A percentile compares a stretch with the other conserved stretches of the same genome.
phyloP scores from a whole-genome alignment of 2,888 invertebrate species.

The Timema cristinae region DNA sequence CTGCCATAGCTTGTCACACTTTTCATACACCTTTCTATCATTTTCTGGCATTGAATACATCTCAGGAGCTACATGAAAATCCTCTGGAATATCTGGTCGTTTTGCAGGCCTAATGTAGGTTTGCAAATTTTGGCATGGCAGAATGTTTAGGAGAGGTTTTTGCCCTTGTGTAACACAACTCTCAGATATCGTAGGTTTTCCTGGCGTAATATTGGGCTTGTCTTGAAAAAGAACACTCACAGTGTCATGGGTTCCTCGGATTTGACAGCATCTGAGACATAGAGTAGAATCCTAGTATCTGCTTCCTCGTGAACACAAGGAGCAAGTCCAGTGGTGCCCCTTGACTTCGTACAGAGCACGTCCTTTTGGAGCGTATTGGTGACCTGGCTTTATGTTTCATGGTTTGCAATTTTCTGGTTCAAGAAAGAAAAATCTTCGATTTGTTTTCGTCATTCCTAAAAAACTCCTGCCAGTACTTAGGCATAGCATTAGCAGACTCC shows the following conservation, averaged over 20 bases:
- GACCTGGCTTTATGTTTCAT: neutral
- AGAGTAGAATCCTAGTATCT: neutral
- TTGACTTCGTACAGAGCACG: neutral
- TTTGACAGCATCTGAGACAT: neutral
- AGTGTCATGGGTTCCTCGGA: constrained; percentile 8
- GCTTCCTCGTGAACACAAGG: neutral
- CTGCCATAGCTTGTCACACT: constrained; percentile 1
- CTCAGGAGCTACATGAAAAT: neutral
- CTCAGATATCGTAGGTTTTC: neutral
- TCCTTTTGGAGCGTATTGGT: neutral
- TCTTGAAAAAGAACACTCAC: constrained; percentile 13
- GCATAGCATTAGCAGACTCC: neutral
- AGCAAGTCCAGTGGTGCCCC: neutral
- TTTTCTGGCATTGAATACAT: neutral
- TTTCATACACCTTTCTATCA: neutral
- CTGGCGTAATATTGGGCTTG: neutral
- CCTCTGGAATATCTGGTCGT: constrained; percentile 1
- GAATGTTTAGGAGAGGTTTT: neutral
- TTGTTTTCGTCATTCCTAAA: constrained; percentile 6
- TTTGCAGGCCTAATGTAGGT: neutral
- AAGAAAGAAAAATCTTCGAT: neutral
- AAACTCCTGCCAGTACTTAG: neutral
- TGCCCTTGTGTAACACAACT: neutral
- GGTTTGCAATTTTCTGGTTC: neutral
- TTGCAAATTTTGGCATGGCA: neutral